phyloP scores from a whole-genome alignment of 2,113 vertebrate genomes.

The Xerus inauris region DNA sequence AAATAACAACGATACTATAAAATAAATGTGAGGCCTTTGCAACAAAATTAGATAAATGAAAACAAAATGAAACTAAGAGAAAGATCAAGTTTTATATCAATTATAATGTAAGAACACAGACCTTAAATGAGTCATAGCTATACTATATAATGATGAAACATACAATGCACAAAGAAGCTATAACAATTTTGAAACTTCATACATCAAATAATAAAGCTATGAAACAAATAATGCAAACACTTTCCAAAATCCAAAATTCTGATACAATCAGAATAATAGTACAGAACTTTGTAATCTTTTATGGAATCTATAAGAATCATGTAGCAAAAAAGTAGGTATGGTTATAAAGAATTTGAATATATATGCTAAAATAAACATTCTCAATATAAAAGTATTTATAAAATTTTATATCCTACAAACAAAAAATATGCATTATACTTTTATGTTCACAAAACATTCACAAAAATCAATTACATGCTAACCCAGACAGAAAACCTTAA shows the following conservation, averaged over 20 bases:
- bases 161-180: neutral
- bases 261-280: neutral
- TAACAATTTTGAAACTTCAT: neutral
- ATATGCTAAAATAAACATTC: neutral
- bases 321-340: neutral
- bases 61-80: neutral
- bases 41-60: neutral
- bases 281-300: neutral
- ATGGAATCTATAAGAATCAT: neutral
- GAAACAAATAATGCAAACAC: neutral
- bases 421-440: neutral
- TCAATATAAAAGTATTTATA: neutral
- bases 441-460: neutral
- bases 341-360: neutral
- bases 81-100: neutral
- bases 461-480: neutral
- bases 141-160: neutral
- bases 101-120: neutral
- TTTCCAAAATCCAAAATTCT: neutral
- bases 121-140: neutral
- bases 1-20: neutral
- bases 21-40: neutral
- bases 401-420: neutral
- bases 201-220: neutral
- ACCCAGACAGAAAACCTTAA: neutral